These are phyloP conservation scores for Thera britannica DNA, from an alignment of 2,888 invertebrate species.

Conservation along the genomic window DNA sequence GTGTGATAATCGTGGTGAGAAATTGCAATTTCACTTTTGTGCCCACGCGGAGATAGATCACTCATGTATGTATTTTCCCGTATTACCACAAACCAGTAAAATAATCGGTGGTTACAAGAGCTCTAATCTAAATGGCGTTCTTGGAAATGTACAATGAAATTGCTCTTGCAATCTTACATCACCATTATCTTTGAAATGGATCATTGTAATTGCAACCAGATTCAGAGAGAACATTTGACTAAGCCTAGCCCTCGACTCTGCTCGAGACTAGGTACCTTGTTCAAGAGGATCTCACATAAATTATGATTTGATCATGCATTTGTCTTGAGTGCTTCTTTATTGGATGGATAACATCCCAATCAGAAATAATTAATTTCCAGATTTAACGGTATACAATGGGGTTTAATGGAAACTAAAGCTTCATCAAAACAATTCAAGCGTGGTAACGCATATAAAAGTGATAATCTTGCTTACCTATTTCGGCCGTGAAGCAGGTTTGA, in stretches of 20 bases:
- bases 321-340: slow-evolving; percentile 18
- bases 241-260: slow-evolving; percentile 31
- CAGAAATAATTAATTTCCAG: not conserved
- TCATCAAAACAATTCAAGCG: not conserved
- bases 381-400: slow-evolving; percentile 1
- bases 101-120: not conserved
- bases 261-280: slow-evolving; percentile 13
- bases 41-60: slow-evolving; percentile 50
- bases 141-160: slow-evolving; percentile 34
- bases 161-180: slow-evolving; percentile 31
- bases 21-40: slow-evolving; percentile 77
- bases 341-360: slow-evolving; percentile 9
- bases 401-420: not conserved
- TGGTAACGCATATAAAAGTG: not conserved
- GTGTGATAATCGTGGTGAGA: slow-evolving; percentile 70
- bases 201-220: slow-evolving; percentile 34
- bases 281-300: slow-evolving; percentile 26
- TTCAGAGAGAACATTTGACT: slow-evolving; percentile 28
- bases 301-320: slow-evolving; percentile 18
- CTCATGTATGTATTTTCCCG: slow-evolving; percentile 43
- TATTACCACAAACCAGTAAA: slow-evolving; percentile 8
- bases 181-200: slow-evolving; percentile 34
- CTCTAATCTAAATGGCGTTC: slow-evolving; percentile 31
- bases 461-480: too few relatives aligned
- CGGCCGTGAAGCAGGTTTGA: too few relatives aligned